phyloP scores from a whole-genome alignment of 2,113 vertebrate species.

The Rynchops niger region DNA sequence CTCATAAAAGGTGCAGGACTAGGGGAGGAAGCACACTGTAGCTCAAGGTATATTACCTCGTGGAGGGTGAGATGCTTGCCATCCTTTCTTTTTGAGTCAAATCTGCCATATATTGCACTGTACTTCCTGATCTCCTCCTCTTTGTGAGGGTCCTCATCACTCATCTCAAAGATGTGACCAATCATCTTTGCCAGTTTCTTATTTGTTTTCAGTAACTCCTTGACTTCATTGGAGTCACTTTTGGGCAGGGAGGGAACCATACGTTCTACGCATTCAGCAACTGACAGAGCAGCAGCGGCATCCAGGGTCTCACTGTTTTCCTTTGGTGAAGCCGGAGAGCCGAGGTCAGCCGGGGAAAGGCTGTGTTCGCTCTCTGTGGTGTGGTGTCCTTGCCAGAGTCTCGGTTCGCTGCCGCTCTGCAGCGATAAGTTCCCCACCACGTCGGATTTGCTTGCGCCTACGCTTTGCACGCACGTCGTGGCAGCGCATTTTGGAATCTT shows the following conservation, averaged over 20 bases:
- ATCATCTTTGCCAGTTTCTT: conserved; percentile 98
- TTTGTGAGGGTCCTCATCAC: conserved; percentile 87
- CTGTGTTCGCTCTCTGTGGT: conserved; percentile 90
- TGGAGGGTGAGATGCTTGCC: conserved; percentile 96
- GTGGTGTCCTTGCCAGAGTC: conserved; percentile 88
- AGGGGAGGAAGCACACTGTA: neutral
- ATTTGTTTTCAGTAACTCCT: conserved; percentile 91
- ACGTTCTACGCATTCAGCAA: conserved; percentile 92
- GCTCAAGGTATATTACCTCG: conserved; percentile 79
- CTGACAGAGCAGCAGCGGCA: conserved; percentile 86
- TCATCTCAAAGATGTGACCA: conserved; percentile 96
- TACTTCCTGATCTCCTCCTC: conserved; percentile 98
- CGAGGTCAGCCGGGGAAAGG: conserved; percentile 88
- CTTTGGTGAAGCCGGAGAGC: conserved; percentile 91
- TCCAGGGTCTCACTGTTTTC: conserved; percentile 91
- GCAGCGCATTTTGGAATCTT: conserved; percentile 87
- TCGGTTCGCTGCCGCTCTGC: conserved; percentile 79
- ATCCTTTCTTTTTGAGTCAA: conserved; percentile 96
- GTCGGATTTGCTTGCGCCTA: conserved; percentile 77
- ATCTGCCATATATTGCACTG: conserved; percentile 97
- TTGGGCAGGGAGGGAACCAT: conserved; percentile 87
- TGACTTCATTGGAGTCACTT: conserved; percentile 83
- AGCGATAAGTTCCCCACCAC: conserved; percentile 77
- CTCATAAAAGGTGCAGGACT: neutral
- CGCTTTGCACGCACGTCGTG: conserved; percentile 80